Base-by-base conservation (phyloP, 1,140 invertebrate genomes). In the Battus philenor region DNA sequence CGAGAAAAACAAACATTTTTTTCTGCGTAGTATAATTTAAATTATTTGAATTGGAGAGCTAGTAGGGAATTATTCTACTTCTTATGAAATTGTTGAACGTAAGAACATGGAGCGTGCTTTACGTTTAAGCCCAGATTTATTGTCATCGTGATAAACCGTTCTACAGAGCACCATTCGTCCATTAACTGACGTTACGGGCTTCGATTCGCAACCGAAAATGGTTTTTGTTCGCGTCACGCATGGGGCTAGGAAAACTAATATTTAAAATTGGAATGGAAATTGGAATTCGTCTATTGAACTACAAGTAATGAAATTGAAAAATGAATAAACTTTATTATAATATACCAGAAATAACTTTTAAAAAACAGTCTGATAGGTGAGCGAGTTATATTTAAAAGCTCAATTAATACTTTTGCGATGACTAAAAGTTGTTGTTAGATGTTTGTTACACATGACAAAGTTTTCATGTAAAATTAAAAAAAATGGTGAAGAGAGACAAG, bases 101-200 rank as follows among this genome's bases (percentile, higher is more conserved):
- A 68, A 73, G 63, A 68, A 69, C 57, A 53, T 22, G 24, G 38
- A 41, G 41, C 46, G 43, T 50, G 57, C 54, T 54, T 47, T 54
- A 26, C 55, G 61, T 54, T 58, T 57, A 61, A 54, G 55, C 58
- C 36, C 44, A 56, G 68, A 76, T 76, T 74, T 77, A 77, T 77
- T 68, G 68, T 66, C 59, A 66, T 68, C 60, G 63, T 65, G 70
- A 77, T 77, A 77, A 78, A 72, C 74, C 59, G 59, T 52, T 47
- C 55, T 57, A 43, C 50, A 54, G 68, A 64, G 55, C 63, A 61
- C 68, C 66, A 67, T 77, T 64, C 63, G 60, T 72, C 70, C 59
- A 68, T 73, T 67, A 72, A 65, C 60, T 59, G 61, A 68, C 61
- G 68, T 59, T 44, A 49, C 54, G 47, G 48, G 54, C 54, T 54